Conservation (phyloP, 2,888 invertebrate species). For the Caenorhabditis japonica region DNA sequence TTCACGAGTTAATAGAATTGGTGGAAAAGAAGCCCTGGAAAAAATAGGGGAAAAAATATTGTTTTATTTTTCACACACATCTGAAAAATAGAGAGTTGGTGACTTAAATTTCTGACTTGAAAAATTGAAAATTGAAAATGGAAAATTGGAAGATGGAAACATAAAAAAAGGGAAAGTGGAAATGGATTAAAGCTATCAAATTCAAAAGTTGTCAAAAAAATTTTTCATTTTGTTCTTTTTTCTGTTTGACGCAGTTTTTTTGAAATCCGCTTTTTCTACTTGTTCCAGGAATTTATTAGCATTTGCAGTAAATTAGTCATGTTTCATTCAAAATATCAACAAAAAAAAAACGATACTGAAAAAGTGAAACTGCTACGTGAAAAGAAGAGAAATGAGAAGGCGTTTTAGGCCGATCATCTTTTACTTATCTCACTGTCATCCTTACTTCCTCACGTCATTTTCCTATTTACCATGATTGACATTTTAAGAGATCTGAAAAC, state of each 20-base stretch:
- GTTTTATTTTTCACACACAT: not conserved
- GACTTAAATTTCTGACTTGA: not conserved
- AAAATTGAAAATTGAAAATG: not conserved
- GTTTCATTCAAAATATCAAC: no score
- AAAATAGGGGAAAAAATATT: not conserved
- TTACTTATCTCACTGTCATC: not conserved
- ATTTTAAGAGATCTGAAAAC: no score
- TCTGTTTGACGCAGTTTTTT: conserved; percentile 2
- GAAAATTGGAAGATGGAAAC: not conserved
- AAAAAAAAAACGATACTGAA: not conserved
- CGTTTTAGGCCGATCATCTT: conserved; percentile 2
- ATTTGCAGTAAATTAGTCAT: conserved; percentile 7
- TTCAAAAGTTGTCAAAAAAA: conserved; percentile 7
- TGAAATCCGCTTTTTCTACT: not conserved
- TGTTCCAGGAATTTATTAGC: not conserved
- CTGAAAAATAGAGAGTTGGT: not conserved
- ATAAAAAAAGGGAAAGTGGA: conserved; percentile 2
- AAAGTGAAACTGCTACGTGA: no score
- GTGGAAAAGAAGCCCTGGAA: no score
- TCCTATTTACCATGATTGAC: not conserved
- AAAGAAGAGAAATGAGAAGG: no score
- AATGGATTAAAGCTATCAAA: conserved; percentile 36
- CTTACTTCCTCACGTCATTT: conserved; percentile 2
- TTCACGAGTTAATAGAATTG: no score
- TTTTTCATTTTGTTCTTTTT: not conserved